Evolutionary conservation across 1,140 invertebrate species (phyloP).

Genomic region (Coptotermes formosanus): DNA sequence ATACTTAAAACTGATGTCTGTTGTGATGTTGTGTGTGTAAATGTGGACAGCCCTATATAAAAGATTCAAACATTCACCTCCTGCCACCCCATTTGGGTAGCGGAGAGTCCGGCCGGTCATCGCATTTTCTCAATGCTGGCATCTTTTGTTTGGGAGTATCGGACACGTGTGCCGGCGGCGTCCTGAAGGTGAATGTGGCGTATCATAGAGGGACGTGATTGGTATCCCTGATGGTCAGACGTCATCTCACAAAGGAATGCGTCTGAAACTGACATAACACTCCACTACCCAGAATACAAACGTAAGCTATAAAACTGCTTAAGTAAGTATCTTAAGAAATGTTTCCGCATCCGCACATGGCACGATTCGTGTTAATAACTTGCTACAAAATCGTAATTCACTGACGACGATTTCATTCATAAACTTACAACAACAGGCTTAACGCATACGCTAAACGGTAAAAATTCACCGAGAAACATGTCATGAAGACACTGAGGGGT

Average conservation of each 20-base stretch:
- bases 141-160: not conserved
- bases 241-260: not conserved
- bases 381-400: too few species aligned
- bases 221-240: not conserved
- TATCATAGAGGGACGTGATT: not conserved
- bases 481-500: too few species aligned
- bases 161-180: not conserved
- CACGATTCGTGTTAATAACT: too few species aligned
- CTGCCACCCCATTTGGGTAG: not conserved
- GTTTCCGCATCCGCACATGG: not conserved
- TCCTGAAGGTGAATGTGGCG: not conserved
- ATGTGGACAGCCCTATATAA: not conserved
- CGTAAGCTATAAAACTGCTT: not conserved
- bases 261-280: not conserved
- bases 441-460: too few species aligned
- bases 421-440: too few species aligned
- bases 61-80: not conserved
- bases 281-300: not conserved
- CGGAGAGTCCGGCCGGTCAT: not conserved
- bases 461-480: too few species aligned
- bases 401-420: too few species aligned
- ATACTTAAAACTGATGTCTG: not conserved
- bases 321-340: not conserved
- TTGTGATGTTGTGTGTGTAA: not conserved
- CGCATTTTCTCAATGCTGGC: not conserved